Evolutionary conservation across 2,113 vertebrate genomes (phyloP).

Genomic region (Anseranas semipalmata): DNA sequence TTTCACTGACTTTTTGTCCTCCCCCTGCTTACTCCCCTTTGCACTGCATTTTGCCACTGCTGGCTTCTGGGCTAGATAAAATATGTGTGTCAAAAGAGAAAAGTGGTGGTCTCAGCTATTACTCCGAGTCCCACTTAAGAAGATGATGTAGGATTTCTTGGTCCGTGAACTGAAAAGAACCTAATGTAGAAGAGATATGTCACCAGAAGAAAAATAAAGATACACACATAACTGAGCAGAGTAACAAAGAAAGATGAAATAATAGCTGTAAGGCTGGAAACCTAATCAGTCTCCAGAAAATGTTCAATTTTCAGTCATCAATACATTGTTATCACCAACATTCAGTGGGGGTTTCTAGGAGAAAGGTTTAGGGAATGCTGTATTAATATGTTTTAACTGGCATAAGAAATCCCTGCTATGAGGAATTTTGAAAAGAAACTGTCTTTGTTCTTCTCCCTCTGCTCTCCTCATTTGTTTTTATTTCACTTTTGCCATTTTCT

Average conservation of each 20-base stretch:
- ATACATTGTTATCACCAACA: not conserved
- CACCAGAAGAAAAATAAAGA: not conserved
- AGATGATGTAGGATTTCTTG: not conserved
- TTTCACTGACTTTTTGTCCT: conserved; percentile 25
- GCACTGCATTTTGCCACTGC: not conserved
- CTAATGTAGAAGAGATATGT: not conserved
- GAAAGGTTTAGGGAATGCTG: not conserved
- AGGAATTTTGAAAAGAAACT: not conserved
- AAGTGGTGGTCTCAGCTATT: not conserved
- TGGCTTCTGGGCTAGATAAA: not conserved
- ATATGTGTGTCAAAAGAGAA: not conserved
- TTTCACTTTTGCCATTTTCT: not conserved
- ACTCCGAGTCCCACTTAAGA: not conserved
- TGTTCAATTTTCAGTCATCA: not conserved
- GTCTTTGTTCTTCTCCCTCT: not conserved
- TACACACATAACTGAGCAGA: not conserved
- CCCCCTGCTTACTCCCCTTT: not conserved
- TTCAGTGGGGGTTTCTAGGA: not conserved
- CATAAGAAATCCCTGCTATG: not conserved
- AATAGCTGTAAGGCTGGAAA: conserved; percentile 38
- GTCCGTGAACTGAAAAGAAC: not conserved
- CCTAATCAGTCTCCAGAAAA: not conserved
- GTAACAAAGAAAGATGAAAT: conserved; percentile 49
- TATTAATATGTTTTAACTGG: not conserved
- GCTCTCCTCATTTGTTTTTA: not conserved